Conservation (phyloP, 2,113 vertebrate genomes). For the Myotis yumanensis region DNA sequence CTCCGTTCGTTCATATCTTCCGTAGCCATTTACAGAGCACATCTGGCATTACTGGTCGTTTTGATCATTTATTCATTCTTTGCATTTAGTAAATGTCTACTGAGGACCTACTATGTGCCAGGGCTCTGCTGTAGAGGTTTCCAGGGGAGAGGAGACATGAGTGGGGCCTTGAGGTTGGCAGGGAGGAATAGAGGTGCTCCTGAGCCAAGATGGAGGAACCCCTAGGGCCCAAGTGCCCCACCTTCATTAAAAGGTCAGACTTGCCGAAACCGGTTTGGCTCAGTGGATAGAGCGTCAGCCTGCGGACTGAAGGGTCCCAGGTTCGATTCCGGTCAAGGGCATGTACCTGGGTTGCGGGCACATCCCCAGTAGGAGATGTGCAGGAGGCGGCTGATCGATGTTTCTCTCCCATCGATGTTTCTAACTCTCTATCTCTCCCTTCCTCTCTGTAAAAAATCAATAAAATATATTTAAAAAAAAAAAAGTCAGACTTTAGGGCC, state of each 20-base stretch:
- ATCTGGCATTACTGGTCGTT: accelerated
- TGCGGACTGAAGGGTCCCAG: no score
- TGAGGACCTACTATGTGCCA: constrained; percentile 11
- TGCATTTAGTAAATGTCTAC: not conserved
- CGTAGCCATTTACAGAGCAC: not conserved
- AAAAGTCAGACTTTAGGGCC: not conserved
- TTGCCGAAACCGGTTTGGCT: no score
- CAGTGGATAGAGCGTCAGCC: no score
- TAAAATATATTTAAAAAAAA: no score
- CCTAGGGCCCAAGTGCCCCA: not conserved
- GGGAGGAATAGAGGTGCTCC: not conserved
- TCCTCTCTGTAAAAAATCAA: no score
- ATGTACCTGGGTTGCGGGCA: no score
- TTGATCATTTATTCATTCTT: not conserved
- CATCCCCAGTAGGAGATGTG: no score
- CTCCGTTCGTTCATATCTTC: not conserved
- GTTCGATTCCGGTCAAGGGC: no score
- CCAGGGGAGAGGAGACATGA: not conserved
- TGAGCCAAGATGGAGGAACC: not conserved
- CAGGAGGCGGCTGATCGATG: no score
- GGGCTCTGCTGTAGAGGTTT: not conserved
- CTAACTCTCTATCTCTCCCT: no score
- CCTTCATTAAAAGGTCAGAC: not conserved
- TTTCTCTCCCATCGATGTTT: no score
- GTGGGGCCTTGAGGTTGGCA: not conserved